Conservation (phyloP, 2,113 vertebrate species). For the Mobula birostris region DNA sequence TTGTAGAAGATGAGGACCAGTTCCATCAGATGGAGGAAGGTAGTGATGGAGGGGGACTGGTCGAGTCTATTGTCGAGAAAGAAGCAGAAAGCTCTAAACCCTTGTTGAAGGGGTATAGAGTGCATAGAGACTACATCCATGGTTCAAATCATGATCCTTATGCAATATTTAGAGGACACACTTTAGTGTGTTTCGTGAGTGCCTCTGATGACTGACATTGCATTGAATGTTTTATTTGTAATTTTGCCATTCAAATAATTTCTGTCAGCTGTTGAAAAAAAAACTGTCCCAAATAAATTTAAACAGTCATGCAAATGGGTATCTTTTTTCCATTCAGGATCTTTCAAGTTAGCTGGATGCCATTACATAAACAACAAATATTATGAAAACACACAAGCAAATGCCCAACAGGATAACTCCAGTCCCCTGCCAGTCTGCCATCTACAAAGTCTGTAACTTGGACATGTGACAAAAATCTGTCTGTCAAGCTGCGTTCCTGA, state of each 20-base stretch:
- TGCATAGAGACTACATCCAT: too few relatives aligned
- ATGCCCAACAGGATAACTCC: conserved; percentile 27
- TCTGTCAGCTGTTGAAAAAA: neutral
- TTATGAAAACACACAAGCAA: conserved; percentile 32
- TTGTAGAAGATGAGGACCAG: too few relatives aligned
- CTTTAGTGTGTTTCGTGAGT: neutral
- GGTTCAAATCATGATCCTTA: too few relatives aligned
- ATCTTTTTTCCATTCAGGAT: neutral
- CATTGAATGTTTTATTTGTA: conserved; percentile 1
- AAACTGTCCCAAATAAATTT: neutral
- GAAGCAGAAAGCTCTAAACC: too few relatives aligned
- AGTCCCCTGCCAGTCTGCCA: conserved; percentile 44
- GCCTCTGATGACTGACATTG: neutral
- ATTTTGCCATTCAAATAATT: conserved; percentile 2
- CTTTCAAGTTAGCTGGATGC: conserved; percentile 9
- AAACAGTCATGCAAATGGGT: neutral
- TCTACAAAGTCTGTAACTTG: conserved; percentile 62
- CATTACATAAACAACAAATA: conserved; percentile 34
- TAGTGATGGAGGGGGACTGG: too few relatives aligned
- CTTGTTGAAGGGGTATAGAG: too few relatives aligned
- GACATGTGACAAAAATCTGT: conserved; percentile 60
- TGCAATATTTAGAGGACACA: too few relatives aligned
- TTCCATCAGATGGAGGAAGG: too few relatives aligned
- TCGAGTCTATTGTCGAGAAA: too few relatives aligned
- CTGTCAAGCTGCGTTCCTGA: conserved; percentile 61